Evolutionary conservation across 2,113 vertebrate genomes (phyloP).

Genomic region (Helogale parvula): DNA sequence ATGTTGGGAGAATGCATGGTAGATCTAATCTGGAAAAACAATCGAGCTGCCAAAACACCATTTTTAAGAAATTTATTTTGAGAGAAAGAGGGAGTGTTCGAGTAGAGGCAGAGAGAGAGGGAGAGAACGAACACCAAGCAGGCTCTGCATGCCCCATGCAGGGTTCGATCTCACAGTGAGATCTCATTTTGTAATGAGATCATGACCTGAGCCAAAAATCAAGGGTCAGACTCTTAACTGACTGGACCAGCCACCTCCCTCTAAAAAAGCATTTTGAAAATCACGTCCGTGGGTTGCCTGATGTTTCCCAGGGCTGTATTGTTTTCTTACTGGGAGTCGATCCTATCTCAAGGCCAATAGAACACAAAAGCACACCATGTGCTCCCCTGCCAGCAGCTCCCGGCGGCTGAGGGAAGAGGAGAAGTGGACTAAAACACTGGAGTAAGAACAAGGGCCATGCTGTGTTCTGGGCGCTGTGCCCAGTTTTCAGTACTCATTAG

Average conservation of each 20-base stretch:
- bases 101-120: too few relatives aligned
- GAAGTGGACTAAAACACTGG: not conserved
- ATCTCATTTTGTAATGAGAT: too few relatives aligned
- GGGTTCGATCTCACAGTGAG: too few relatives aligned
- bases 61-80: too few relatives aligned
- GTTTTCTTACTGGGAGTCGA: not conserved
- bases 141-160: too few relatives aligned
- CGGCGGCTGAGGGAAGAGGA: not conserved
- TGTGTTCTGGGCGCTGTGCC: not conserved
- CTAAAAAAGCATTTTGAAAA: not conserved
- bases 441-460: not conserved
- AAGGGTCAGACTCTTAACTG: too few relatives aligned
- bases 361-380: not conserved
- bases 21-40: not conserved
- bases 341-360: not conserved
- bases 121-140: too few relatives aligned
- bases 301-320: not conserved
- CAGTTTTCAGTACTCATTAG: not conserved
- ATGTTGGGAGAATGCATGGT: not conserved
- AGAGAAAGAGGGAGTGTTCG: too few relatives aligned
- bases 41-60: not conserved
- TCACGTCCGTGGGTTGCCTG: not conserved
- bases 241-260: too few relatives aligned
- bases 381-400: not conserved
- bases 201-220: too few relatives aligned